Percentiles rank a stretch among this genome's conserved stretches.
These are phyloP conservation scores for Laspeyria flexula DNA, from an alignment of 2,888 invertebrate species.

Conservation along the genomic window DNA sequence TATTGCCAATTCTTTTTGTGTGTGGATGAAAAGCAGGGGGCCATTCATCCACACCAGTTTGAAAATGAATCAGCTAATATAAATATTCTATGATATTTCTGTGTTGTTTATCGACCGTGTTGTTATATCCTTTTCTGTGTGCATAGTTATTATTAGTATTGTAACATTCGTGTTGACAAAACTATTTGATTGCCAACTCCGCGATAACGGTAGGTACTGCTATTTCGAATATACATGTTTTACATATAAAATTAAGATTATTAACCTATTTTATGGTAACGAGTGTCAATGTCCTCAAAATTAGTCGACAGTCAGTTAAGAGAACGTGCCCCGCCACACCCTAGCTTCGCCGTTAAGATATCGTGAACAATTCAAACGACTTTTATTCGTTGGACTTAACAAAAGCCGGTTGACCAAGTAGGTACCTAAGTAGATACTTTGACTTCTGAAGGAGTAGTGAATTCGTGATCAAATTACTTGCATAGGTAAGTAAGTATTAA, in stretches of 20 bases:
- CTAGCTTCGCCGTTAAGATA: slow-evolving; percentile 15
- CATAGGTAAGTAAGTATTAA: neutral
- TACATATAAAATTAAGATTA: slow-evolving; percentile 2
- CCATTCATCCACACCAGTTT: no score
- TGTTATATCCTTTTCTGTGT: no score
- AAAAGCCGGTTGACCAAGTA: neutral
- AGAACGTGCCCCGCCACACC: slow-evolving; percentile 27
- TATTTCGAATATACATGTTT: slow-evolving; percentile 3
- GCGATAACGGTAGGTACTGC: neutral
- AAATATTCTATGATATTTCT: no score
- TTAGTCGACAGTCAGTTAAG: slow-evolving; percentile 15
- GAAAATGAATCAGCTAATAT: no score
- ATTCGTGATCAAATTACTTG: neutral
- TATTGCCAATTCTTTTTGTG: no score
- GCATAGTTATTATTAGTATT: no score
- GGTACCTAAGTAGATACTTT: neutral
- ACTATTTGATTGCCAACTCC: neutral
- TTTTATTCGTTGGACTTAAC: slow-evolving; percentile 4
- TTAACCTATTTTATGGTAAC: slow-evolving; percentile 1
- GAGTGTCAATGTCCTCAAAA: slow-evolving; percentile 16
- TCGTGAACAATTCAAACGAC: slow-evolving; percentile 8
- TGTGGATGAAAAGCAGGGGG: no score
- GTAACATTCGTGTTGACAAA: no score
- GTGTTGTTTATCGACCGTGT: no score
- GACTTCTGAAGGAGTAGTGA: neutral